Evolutionary conservation across 1,140 invertebrate species (phyloP).

Genomic region (Melanaphis sacchari): DNA sequence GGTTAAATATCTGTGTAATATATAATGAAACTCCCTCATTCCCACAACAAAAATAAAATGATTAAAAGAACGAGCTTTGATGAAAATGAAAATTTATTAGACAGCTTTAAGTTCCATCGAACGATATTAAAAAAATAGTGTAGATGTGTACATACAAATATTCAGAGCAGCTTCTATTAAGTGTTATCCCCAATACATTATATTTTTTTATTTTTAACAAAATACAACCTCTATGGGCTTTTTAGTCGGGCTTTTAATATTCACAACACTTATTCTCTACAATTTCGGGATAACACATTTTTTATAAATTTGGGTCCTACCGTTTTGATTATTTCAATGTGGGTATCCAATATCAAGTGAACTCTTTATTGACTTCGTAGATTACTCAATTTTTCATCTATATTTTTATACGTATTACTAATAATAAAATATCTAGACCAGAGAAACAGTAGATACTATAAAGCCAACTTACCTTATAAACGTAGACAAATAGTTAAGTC

Average conservation of each 20-base stretch:
- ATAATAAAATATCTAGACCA: not conserved
- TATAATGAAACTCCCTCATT: not conserved
- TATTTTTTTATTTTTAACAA: slow-evolving; percentile 12
- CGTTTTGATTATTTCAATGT: not conserved
- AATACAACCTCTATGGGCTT: not conserved
- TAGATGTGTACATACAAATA: not conserved
- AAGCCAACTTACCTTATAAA: not conserved
- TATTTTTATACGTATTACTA: not conserved
- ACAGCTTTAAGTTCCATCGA: not conserved
- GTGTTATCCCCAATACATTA: not conserved
- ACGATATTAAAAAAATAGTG: not conserved
- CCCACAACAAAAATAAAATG: not conserved
- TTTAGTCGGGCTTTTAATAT: not conserved
- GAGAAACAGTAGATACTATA: not conserved
- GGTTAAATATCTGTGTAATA: not conserved
- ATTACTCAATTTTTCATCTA: not conserved
- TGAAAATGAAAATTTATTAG: not conserved
- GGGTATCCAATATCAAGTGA: not conserved
- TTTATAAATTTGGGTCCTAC: not conserved
- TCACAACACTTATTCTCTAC: not conserved
- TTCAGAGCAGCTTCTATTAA: not conserved
- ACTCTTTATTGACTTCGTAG: not conserved
- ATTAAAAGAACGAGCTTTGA: not conserved
- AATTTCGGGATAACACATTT: not conserved
- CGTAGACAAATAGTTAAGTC: not conserved